Base-by-base conservation (phyloP, 2,797 vertebrate species). In the Scomberomorus guttatus region DNA sequence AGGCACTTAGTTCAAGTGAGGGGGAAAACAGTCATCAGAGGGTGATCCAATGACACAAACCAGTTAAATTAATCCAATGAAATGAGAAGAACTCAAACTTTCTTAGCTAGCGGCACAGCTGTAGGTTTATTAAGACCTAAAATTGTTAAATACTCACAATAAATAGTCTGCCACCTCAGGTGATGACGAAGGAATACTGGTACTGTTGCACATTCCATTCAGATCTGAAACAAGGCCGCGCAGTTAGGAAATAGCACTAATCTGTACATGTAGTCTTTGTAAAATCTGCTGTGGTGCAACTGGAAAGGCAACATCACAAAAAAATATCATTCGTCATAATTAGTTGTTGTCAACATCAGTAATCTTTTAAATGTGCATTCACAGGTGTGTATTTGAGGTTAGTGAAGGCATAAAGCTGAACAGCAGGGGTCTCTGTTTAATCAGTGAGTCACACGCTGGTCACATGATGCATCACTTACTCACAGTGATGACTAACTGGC, bases 161-260 rank as follows among this genome's bases (percentile, higher is more conserved):
- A 98, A 96, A 96, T 99, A 99, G 95, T 98, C 97, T 8, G 96
- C 95, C 64, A 93, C 95, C 87, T 98, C 97, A 12, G 97, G 96
- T 39, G 97, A 95, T n/a, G 97, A 96, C 0, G 95, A 95, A 91
- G 96, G 94, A 93, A 96, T 94, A 87, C 94, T 96, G 91, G 96
- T 95, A 81, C 91, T 95, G 93, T 95, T 96, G 94, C 96, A 98
- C 86, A 96, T 94, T 85, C 98, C 97, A 34, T 98, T 98, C 66
- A 97, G 91, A 94, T 96, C 98, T 99, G 87, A 90, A 88, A 92
- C 6, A 71, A 84, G 37, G 20, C 67, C 20, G 77, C 9, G 55
- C 18, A 74, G 13, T 24, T 18, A 64, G 34, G 68, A 63, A 70
- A 73, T 11, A 5, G 2, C 22, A 56, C 67, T 56, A 17, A 54